phyloP scores from a whole-genome alignment of 2,797 vertebrate genomes.

The Anniella stebbinsi region DNA sequence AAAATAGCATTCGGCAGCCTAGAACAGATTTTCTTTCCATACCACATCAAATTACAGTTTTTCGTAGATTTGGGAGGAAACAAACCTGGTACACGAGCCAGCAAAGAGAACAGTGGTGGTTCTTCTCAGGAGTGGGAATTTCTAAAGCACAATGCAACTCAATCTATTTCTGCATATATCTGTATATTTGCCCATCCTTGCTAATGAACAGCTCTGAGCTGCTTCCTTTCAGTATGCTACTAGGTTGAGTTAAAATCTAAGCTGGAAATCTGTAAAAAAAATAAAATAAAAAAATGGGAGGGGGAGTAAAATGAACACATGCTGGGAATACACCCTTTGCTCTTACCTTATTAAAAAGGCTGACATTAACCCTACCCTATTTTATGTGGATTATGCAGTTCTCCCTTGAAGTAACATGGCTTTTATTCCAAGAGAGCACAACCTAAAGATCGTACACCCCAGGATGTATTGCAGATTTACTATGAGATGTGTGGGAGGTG shows the following conservation, averaged over 20 bases:
- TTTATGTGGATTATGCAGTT: too few relatives aligned
- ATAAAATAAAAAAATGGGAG: background rate
- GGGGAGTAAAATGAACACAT: background rate
- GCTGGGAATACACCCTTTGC: background rate
- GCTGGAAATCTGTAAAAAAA: background rate
- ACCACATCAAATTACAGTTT: background rate
- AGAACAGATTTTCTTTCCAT: background rate
- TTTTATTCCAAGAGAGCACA: too few relatives aligned
- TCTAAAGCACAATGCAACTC: too few relatives aligned
- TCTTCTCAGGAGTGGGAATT: background rate
- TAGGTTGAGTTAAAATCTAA: background rate
- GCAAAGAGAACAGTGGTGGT: background rate
- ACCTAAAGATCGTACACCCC: too few relatives aligned
- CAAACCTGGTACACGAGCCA: background rate
- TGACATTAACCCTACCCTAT: background rate
- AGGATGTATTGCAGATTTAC: too few relatives aligned
- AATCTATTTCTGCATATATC: fast-evolving
- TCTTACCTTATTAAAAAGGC: background rate
- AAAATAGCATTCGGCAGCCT: background rate
- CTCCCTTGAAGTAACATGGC: too few relatives aligned
- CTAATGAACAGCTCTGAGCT: background rate
- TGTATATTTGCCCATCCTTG: background rate
- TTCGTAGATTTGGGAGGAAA: background rate
- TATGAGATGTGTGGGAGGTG: too few relatives aligned
- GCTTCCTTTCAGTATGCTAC: background rate